Conservation (phyloP, 2,797 vertebrate genomes). For the Pitangus sulphuratus region DNA sequence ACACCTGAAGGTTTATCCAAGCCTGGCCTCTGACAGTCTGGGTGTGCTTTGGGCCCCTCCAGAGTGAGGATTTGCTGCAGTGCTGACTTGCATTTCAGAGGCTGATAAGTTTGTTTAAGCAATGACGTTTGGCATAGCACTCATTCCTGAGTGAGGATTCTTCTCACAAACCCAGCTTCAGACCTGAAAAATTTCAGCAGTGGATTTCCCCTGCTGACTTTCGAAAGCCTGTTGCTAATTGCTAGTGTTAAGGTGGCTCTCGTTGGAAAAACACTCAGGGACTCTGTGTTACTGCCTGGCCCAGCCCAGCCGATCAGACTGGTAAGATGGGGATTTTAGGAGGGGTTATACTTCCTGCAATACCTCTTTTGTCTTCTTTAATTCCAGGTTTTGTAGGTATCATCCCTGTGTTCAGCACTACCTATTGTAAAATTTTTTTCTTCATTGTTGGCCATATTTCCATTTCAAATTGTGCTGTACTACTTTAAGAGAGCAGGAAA, state of each 20-base stretch:
- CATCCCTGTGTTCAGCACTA: neutral
- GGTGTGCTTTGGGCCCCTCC: neutral
- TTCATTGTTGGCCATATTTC: rapidly evolving
- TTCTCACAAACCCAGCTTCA: neutral
- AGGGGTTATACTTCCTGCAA: neutral
- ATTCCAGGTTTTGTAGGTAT: neutral
- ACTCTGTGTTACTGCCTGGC: neutral
- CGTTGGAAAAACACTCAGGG: rapidly evolving
- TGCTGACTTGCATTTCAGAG: conserved; percentile 14
- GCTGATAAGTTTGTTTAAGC: conserved; percentile 45
- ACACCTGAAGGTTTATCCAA: rapidly evolving
- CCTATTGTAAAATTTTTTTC: neutral
- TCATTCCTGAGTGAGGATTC: conserved; percentile 1
- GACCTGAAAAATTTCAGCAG: neutral
- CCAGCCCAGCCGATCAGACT: neutral
- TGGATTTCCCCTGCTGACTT: neutral
- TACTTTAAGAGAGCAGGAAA: conserved; percentile 29
- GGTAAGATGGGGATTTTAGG: neutral
- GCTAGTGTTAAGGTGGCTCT: neutral
- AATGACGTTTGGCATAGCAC: neutral
- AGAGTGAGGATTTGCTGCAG: neutral
- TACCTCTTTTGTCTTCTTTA: neutral
- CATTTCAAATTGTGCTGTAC: neutral
- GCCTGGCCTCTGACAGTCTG: neutral
- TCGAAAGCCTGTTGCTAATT: neutral